Percentiles rank a stretch among this genome's conserved stretches.
Conservation (phyloP, 2,113 vertebrate genomes). For the Bungarus multicinctus region DNA sequence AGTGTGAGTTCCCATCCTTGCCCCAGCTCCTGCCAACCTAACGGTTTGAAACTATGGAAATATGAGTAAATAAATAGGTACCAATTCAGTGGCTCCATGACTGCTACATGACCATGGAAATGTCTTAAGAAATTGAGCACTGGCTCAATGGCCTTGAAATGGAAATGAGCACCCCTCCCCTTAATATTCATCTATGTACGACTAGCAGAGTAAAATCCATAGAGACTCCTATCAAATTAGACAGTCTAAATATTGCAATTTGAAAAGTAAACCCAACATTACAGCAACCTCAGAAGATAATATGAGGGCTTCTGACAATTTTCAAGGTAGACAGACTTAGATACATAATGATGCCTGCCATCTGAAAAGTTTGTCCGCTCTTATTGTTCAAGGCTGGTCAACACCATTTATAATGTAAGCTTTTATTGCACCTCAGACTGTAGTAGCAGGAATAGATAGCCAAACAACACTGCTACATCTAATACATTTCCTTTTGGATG, state of each 20-base stretch:
- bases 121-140: neutral
- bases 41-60: neutral
- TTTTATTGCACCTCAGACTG: neutral
- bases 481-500: neutral
- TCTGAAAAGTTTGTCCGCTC: neutral
- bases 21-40: neutral
- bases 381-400: neutral
- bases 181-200: too few species aligned
- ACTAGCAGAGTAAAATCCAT: neutral
- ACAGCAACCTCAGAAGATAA: neutral
- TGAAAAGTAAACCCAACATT: neutral
- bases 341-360: neutral
- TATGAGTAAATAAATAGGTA: neutral
- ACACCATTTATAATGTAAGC: neutral
- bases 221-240: neutral
- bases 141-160: neutral
- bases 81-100: neutral
- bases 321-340: neutral
- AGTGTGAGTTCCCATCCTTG: neutral
- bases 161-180: neutral
- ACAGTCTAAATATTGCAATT: neutral
- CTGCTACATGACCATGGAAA: neutral
- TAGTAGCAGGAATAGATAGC: neutral
- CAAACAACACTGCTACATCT: neutral
- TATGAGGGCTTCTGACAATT: neutral